Conservation (phyloP, 64 coral and sea anemone species). For the Pocillopora verrucosa region DNA sequence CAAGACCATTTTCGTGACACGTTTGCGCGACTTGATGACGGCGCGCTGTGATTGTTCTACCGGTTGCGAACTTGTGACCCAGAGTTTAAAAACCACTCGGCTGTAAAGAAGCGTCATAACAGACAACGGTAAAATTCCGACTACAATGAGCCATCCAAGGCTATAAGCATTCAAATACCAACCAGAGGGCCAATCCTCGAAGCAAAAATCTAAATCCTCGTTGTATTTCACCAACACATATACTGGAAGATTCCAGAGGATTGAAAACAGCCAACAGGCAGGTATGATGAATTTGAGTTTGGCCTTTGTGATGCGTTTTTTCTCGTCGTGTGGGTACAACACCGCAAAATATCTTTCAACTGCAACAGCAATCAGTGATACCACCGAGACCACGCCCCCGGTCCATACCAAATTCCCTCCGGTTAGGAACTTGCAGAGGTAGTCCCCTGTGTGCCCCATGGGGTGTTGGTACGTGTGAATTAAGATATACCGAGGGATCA, state of each 20-base stretch:
- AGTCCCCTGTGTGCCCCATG: constrained; percentile 19
- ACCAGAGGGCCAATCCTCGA: constrained; percentile 5
- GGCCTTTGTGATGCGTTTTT: constrained; percentile 21
- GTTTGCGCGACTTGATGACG: constrained; percentile 42
- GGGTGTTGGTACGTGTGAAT: constrained; percentile 38
- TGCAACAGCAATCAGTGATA: constrained; percentile 53
- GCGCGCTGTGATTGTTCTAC: constrained; percentile 13
- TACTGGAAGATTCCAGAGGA: constrained; percentile 47
- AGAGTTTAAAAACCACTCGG: constrained; percentile 49
- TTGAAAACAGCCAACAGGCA: constrained; percentile 49
- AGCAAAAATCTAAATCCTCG: too few species aligned
- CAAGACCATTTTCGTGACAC: constrained; percentile 46
- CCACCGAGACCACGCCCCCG: constrained; percentile 44
- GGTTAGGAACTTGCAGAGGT: constrained; percentile 52
- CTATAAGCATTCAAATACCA: constrained; percentile 50
- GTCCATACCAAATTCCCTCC: constrained; percentile 57
- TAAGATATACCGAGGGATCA: constrained; percentile 51
- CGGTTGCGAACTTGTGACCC: constrained; percentile 28
- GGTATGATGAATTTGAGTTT: constrained; percentile 52
- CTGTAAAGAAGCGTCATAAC: constrained; percentile 44
- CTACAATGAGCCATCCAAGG: constrained; percentile 22
- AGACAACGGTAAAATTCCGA: constrained; percentile 33
- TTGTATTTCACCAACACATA: constrained; percentile 37
- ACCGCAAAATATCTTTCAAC: constrained; percentile 60
- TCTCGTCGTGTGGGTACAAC: constrained; percentile 15